Evolutionary conservation across 2,797 vertebrate species (phyloP).

Genomic region (Lacerta viridis): DNA sequence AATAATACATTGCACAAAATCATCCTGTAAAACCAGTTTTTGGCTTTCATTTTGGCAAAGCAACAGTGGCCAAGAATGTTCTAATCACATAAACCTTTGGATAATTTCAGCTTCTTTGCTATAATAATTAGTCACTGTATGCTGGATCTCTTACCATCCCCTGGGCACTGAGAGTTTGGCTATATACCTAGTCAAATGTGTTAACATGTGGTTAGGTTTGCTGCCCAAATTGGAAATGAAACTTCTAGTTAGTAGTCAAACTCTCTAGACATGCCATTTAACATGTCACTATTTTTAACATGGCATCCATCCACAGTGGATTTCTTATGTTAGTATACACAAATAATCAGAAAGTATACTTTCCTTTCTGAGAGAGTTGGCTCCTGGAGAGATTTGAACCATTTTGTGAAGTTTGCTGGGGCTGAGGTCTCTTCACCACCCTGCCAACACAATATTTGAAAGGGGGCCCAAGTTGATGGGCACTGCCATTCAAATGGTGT

Average conservation of each 20-base stretch:
- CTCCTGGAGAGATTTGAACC: background rate
- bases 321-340: background rate
- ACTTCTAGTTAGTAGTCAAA: background rate
- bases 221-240: background rate
- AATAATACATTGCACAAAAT: conserved; percentile 25
- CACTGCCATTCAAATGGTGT: too few species aligned
- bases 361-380: background rate
- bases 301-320: too few species aligned
- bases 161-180: background rate
- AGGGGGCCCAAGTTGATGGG: too few species aligned
- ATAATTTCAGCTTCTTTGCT: conserved; percentile 15
- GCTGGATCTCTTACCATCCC: background rate
- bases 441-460: too few species aligned
- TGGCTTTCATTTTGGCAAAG: background rate
- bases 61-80: conserved; percentile 15
- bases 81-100: conserved; percentile 10
- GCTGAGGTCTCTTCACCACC: too few species aligned
- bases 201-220: background rate
- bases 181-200: background rate
- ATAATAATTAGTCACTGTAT: conserved; percentile 12
- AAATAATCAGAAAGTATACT: background rate
- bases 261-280: background rate
- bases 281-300: too few species aligned
- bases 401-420: background rate
- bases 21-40: conserved; percentile 27